Conservation (phyloP, 92 coral and sea anemone genomes). For the Metridium senile region DNA sequence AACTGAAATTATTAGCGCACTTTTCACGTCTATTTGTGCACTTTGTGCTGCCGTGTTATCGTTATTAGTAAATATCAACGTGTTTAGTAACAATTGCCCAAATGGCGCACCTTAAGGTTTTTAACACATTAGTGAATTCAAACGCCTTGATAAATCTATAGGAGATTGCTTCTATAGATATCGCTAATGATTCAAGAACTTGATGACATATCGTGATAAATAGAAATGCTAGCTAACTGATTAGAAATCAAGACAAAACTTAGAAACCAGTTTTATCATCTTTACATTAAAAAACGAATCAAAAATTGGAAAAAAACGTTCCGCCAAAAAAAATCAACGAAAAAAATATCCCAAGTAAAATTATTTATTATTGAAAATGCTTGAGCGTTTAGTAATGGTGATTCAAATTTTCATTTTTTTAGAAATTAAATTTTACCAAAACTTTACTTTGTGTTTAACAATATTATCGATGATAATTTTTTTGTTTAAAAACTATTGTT, state of each 20-base stretch:
- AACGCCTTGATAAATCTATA: constrained; percentile 15
- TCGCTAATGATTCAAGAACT: constrained; percentile 1
- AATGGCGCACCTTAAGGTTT: constrained; percentile 17
- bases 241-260: constrained; percentile 32
- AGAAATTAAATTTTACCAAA: too few species aligned
- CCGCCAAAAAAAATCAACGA: too few species aligned
- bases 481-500: too few species aligned
- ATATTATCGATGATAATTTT: too few species aligned
- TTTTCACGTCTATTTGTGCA: background rate
- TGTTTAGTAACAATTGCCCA: background rate
- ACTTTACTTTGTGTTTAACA: too few species aligned
- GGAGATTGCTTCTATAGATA: constrained; percentile 16
- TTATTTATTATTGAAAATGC: too few species aligned
- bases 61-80: background rate
- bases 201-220: constrained; percentile 6
- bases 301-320: too few species aligned
- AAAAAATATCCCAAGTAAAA: too few species aligned
- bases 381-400: too few species aligned
- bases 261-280: background rate
- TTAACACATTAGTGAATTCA: constrained; percentile 26
- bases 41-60: background rate
- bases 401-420: too few species aligned
- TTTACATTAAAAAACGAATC: background rate
- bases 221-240: background rate
- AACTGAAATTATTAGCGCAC: constrained; percentile 4